Evolutionary conservation across 2,113 vertebrate genomes (phyloP).

Genomic region (Antigone vipio): DNA sequence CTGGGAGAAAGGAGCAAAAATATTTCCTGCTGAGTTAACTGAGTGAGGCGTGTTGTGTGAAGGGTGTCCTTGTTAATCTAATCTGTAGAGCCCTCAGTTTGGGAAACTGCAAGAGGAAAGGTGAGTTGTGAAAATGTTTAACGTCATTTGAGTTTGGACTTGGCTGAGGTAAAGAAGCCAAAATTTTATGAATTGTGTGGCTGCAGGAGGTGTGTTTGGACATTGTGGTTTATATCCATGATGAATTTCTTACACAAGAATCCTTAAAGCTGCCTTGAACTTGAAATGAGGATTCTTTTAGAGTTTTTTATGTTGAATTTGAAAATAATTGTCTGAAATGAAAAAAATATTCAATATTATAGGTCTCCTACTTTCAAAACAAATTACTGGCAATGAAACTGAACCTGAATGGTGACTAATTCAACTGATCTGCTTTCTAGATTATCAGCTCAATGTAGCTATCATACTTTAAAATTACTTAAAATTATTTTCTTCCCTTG

Average conservation of each 20-base stretch:
- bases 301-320: background rate
- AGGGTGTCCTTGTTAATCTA: background rate
- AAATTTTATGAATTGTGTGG: background rate
- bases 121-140: background rate
- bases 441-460: background rate
- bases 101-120: background rate
- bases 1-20: background rate
- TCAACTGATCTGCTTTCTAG: background rate
- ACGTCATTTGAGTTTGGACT: background rate
- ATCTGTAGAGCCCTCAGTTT: background rate
- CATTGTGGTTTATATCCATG: background rate
- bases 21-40: background rate
- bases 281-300: background rate
- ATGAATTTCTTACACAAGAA: background rate
- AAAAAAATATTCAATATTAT: background rate
- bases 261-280: background rate
- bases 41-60: background rate
- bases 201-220: background rate
- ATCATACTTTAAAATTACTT: background rate
- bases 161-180: background rate
- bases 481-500: background rate
- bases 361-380: background rate
- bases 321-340: background rate
- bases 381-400: background rate
- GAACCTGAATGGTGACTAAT: background rate